Conservation (phyloP, 2,113 vertebrate species). For the Gavialis gangeticus region DNA sequence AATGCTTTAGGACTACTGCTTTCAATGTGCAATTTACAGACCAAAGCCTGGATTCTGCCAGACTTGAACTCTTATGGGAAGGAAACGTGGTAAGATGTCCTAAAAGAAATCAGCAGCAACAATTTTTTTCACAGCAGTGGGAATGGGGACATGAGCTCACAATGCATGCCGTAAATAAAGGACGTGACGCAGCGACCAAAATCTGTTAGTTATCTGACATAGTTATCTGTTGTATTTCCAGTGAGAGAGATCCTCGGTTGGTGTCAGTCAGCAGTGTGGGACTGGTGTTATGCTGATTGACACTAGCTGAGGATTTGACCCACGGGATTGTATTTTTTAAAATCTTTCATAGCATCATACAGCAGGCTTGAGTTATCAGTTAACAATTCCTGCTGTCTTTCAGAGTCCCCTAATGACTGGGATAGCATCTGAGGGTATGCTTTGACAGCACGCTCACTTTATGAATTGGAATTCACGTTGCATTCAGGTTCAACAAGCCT, state of each 20-base stretch:
- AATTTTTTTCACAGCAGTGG: background rate
- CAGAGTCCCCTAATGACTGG: background rate
- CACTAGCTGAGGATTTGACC: background rate
- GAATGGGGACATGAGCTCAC: background rate
- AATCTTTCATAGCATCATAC: background rate
- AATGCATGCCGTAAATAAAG: background rate
- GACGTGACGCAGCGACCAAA: background rate
- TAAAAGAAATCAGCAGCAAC: background rate
- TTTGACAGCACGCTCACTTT: background rate
- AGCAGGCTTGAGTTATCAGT: background rate
- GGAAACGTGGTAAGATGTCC: background rate
- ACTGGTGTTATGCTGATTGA: background rate
- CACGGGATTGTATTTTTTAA: background rate
- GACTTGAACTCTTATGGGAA: background rate
- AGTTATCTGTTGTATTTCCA: background rate
- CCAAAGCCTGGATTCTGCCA: fast-evolving
- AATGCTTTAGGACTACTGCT: fast-evolving
- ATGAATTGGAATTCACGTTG: background rate
- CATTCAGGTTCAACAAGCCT: background rate
- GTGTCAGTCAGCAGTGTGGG: background rate
- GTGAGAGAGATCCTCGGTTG: background rate
- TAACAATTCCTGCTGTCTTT: background rate
- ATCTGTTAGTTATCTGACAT: background rate
- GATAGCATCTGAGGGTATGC: background rate
- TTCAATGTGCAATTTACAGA: background rate